Conservation (phyloP, 1,140 invertebrate species). For the Dufourea novaeangliae region DNA sequence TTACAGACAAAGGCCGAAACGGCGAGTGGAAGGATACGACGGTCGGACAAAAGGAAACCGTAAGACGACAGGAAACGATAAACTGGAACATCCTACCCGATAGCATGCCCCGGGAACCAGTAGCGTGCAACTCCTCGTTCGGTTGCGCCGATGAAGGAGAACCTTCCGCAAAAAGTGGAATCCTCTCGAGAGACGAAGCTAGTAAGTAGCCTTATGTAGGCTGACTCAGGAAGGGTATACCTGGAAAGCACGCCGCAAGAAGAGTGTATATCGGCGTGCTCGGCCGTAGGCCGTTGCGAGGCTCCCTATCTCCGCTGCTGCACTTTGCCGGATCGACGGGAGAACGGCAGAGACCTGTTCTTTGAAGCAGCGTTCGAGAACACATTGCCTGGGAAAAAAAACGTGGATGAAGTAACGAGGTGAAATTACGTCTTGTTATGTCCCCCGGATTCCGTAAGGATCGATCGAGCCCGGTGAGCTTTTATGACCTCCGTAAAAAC, state of each 20-base stretch:
- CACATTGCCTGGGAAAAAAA: slow-evolving; percentile 38
- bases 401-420: slow-evolving; percentile 46
- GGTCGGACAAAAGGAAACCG: slow-evolving; percentile 34
- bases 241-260: slow-evolving; percentile 71
- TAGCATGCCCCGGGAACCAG: slow-evolving; percentile 39
- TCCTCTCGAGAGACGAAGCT: slow-evolving; percentile 66
- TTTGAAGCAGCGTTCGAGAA: slow-evolving; percentile 1
- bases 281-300: slow-evolving; percentile 16
- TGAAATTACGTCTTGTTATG: slow-evolving; percentile 38
- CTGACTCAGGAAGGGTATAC: slow-evolving; percentile 72
- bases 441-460: slow-evolving; percentile 44
- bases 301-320: slow-evolving; percentile 9
- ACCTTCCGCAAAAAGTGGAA: slow-evolving; percentile 73
- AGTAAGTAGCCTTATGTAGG: slow-evolving; percentile 76
- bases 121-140: slow-evolving; percentile 46
- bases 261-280: slow-evolving; percentile 41
- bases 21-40: background rate
- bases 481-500: slow-evolving; percentile 36
- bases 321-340: slow-evolving; percentile 48
- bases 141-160: slow-evolving; percentile 50
- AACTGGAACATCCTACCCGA: slow-evolving; percentile 62
- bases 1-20: slow-evolving; percentile 10
- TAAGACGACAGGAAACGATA: slow-evolving; percentile 65
- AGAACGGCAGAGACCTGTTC: slow-evolving; percentile 56
- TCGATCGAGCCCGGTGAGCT: slow-evolving; percentile 44